These are phyloP conservation scores for Lamellibrachia satsuma DNA, from an alignment of 2,888 invertebrate genomes.

Conservation along the genomic window DNA sequence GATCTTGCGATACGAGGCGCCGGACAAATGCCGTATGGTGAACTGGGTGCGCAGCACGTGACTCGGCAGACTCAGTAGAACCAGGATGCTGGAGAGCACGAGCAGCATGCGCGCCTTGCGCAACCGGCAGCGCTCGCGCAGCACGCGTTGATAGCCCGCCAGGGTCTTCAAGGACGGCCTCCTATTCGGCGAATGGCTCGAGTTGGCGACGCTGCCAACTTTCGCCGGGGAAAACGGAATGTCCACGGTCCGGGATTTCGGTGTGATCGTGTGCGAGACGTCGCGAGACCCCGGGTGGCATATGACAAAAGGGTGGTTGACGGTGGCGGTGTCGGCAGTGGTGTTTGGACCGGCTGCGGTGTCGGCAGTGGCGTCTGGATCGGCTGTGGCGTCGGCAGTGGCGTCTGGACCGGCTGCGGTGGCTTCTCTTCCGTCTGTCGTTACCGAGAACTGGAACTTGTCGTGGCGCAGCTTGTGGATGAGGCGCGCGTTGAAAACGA, in stretches of 20 bases:
- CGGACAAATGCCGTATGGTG: conserved; percentile 23
- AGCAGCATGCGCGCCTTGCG: conserved; percentile 48
- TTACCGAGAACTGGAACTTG: conserved; percentile 7
- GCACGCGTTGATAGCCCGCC: neutral
- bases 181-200: neutral
- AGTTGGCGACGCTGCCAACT: neutral
- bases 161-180: neutral
- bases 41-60: conserved; percentile 48
- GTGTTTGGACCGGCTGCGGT: too few relatives aligned
- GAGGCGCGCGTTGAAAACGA: conserved; percentile 39
- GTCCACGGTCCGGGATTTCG: neutral
- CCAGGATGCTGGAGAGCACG: conserved; percentile 53
- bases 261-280: neutral
- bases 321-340: neutral
- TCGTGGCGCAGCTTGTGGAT: conserved; percentile 35
- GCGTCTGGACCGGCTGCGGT: neutral
- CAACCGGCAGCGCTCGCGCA: conserved; percentile 28
- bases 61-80: conserved; percentile 55
- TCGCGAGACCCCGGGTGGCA: neutral
- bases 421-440: neutral
- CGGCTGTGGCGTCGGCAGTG: too few relatives aligned
- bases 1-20: neutral
- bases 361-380: too few relatives aligned
- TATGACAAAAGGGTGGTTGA: neutral
- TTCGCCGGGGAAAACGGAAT: neutral